Evolutionary conservation across 2,888 invertebrate genomes (phyloP).

Genomic region (Listrodromus nycthemerus): DNA sequence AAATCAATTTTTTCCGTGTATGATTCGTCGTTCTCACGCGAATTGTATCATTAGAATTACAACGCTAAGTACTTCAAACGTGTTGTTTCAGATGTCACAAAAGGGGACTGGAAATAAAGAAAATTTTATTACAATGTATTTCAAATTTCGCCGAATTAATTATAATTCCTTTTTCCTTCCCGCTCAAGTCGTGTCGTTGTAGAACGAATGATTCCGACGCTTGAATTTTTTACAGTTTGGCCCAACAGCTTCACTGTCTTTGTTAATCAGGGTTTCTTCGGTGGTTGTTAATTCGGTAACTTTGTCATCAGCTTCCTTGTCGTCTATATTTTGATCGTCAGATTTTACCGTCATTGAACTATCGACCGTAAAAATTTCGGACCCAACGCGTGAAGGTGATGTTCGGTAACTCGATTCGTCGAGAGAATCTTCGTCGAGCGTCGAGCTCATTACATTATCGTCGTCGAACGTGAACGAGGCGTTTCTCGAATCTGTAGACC

Average conservation of each 20-base stretch:
- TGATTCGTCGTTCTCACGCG: neutral
- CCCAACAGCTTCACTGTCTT: constrained; percentile 22
- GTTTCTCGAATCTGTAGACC: constrained; percentile 45
- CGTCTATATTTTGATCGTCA: constrained; percentile 16
- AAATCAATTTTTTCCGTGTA: constrained; percentile 76
- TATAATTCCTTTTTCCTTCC: neutral
- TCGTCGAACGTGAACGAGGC: constrained; percentile 45
- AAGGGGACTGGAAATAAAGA: constrained; percentile 55
- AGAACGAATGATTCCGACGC: constrained; percentile 84
- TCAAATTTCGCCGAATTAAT: constrained; percentile 1
- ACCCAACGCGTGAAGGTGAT: constrained; percentile 58
- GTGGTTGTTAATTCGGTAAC: constrained; percentile 6
- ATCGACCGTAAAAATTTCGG: constrained; percentile 61
- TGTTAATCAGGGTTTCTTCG: constrained; percentile 18
- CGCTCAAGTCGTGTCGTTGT: constrained; percentile 76
- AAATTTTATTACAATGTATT: constrained; percentile 52
- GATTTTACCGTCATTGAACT: constrained; percentile 35
- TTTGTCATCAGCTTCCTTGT: constrained; percentile 39
- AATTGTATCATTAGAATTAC: neutral
- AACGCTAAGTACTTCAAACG: constrained; percentile 26
- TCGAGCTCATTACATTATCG: constrained; percentile 64
- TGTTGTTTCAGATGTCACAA: constrained; percentile 61
- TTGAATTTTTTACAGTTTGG: constrained; percentile 83
- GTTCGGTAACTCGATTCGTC: constrained; percentile 58
- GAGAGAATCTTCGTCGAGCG: constrained; percentile 62